These are phyloP conservation scores for Callyntrura guangdongensis DNA, from an alignment of 2,888 invertebrate species.

Conservation along the genomic window DNA sequence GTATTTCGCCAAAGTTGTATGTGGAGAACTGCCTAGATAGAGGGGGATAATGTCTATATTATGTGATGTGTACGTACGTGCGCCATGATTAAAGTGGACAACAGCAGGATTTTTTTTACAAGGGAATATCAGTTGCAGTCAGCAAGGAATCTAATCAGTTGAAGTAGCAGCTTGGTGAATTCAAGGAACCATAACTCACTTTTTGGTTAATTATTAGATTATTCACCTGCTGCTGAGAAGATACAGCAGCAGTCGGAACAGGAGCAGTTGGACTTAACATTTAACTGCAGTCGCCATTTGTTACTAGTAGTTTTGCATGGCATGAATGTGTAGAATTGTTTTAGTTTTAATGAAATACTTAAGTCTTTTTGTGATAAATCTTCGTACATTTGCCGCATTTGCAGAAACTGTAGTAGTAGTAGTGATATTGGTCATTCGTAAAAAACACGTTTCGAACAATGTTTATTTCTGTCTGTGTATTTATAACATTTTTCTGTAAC, in stretches of 20 bases:
- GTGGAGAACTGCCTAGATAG: no score
- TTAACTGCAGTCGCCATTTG: background rate
- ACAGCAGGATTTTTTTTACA: background rate
- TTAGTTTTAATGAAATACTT: no score
- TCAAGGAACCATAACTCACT: constrained; percentile 78
- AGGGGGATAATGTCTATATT: no score
- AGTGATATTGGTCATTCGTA: no score
- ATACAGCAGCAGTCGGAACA: background rate
- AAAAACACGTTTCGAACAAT: no score
- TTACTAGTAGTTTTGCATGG: no score
- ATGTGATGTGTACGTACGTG: background rate
- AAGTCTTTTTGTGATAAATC: no score
- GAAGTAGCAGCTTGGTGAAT: constrained; percentile 59
- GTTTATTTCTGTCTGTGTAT: background rate
- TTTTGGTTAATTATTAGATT: constrained; percentile 77
- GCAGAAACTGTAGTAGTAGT: no score
- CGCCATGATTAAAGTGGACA: constrained; percentile 22
- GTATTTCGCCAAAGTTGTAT: no score
- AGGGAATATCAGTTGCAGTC: constrained; percentile 3
- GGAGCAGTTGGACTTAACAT: constrained; percentile 15
- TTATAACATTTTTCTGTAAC: constrained; percentile 43
- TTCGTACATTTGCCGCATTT: no score
- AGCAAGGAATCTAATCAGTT: constrained; percentile 60
- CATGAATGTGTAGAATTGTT: no score
- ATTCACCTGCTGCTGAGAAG: constrained; percentile 59